Evolutionary conservation across 2,888 invertebrate genomes (phyloP).

Genomic region (Epistrophe grossulariae): DNA sequence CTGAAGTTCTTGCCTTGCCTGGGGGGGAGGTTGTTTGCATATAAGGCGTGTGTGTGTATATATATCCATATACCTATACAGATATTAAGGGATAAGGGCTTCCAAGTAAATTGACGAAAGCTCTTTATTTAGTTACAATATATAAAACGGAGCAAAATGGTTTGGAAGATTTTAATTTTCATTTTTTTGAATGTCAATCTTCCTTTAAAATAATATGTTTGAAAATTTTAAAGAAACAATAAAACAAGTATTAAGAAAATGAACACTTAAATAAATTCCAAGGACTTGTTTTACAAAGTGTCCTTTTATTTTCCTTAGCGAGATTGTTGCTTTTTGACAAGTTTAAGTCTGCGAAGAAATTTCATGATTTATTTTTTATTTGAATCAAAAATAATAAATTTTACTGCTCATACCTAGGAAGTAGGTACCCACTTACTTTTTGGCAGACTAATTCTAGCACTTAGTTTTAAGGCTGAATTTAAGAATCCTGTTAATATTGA

Average conservation of each 20-base stretch:
- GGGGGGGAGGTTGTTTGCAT: background rate
- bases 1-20: background rate
- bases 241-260: background rate
- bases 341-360: background rate
- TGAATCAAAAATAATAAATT: conserved; percentile 11
- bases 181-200: background rate
- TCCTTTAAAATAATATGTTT: background rate
- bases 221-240: background rate
- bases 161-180: background rate
- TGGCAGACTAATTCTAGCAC: background rate
- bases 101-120: background rate
- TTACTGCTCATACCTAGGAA: no score
- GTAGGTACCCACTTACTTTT: no score
- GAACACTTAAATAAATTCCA: background rate
- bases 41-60: background rate
- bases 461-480: conserved; percentile 9
- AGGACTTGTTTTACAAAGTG: background rate
- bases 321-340: conserved; percentile 22
- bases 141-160: background rate
- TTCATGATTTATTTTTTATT: background rate
- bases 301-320: background rate
- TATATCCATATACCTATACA: no score
- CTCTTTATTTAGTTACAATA: background rate
- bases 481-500: conserved; percentile 3
- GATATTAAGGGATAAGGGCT: background rate